These are phyloP conservation scores for Australoheros scitulus DNA, from an alignment of 2,113 vertebrate genomes.

Conservation along the genomic window DNA sequence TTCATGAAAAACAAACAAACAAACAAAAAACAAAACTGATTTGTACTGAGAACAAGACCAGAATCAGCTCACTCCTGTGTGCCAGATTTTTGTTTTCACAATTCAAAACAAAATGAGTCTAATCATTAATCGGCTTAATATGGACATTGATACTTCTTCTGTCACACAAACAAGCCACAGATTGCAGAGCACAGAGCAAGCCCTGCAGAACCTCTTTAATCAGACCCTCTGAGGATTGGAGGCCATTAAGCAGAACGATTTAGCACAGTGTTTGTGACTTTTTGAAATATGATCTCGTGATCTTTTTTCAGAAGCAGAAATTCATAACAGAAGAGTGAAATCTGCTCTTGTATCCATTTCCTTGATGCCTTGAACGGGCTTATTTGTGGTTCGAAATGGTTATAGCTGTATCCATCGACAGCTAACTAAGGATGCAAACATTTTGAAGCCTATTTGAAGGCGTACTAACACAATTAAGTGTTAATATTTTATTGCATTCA, in stretches of 20 bases:
- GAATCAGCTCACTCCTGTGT: background rate
- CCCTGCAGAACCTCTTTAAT: slow-evolving; percentile 44
- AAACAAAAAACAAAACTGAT: background rate
- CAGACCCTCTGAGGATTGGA: slow-evolving; percentile 36
- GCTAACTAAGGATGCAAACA: slow-evolving; percentile 12
- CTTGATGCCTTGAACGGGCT: background rate
- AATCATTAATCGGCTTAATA: slow-evolving; percentile 23
- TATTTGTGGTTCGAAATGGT: slow-evolving; percentile 29
- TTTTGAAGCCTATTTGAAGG: background rate
- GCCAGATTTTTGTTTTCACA: slow-evolving; percentile 4
- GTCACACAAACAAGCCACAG: slow-evolving; percentile 21
- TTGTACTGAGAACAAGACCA: background rate
- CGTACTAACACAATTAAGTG: background rate
- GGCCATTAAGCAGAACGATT: slow-evolving; percentile 51
- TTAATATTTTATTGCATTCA: background rate
- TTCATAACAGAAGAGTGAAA: slow-evolving; percentile 18
- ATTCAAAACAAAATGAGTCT: slow-evolving; percentile 23
- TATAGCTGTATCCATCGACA: slow-evolving; percentile 32
- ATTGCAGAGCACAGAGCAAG: slow-evolving; percentile 27
- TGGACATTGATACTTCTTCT: slow-evolving; percentile 14
- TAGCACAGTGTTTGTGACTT: slow-evolving; percentile 47
- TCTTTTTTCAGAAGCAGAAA: slow-evolving; percentile 37
- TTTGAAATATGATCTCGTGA: slow-evolving; percentile 46
- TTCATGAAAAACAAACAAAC: background rate
- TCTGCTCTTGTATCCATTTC: background rate